Percentiles rank a stretch among this genome's conserved stretches.
These are phyloP conservation scores for Nothura maculosa DNA, from an alignment of 2,797 vertebrate genomes.

Conservation along the genomic window DNA sequence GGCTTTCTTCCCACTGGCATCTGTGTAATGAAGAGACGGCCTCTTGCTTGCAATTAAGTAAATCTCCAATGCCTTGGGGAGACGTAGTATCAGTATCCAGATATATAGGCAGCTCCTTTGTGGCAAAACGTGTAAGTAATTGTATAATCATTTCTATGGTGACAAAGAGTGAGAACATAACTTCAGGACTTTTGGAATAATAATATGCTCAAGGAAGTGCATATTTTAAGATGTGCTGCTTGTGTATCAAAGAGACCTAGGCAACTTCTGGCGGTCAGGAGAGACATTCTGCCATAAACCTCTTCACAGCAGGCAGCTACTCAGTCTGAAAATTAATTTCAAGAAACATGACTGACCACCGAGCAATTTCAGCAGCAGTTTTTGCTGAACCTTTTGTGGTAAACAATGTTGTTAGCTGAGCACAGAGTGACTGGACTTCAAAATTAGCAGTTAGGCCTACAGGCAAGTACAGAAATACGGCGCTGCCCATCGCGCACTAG, in stretches of 20 bases:
- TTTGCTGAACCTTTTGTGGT: constrained; percentile 52
- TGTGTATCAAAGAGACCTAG: constrained; percentile 22
- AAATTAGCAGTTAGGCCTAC: constrained; percentile 48
- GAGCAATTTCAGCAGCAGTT: constrained; percentile 57
- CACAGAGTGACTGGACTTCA: constrained; percentile 52
- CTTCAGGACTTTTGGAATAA: constrained; percentile 69
- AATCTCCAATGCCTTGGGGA: constrained; percentile 30
- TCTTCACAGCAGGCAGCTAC: constrained; percentile 47
- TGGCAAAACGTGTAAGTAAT: constrained; percentile 31
- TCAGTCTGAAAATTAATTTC: constrained; percentile 73
- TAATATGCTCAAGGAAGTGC: constrained; percentile 56
- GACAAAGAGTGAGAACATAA: constrained; percentile 60
- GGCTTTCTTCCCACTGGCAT: background rate
- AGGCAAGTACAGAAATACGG: constrained; percentile 22
- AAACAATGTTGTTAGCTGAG: constrained; percentile 61
- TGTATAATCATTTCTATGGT: constrained; percentile 74
- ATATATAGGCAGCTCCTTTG: constrained; percentile 32
- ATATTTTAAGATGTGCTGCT: constrained; percentile 43
- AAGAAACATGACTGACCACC: constrained; percentile 57
- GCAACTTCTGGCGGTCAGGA: constrained; percentile 48
- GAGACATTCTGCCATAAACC: constrained; percentile 21
- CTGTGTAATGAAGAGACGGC: background rate
- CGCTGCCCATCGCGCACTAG: background rate
- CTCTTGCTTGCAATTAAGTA: background rate
- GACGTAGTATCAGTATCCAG: background rate